These are phyloP conservation scores for Nemoura dubitans DNA, from an alignment of 2,888 invertebrate genomes.

Conservation along the genomic window DNA sequence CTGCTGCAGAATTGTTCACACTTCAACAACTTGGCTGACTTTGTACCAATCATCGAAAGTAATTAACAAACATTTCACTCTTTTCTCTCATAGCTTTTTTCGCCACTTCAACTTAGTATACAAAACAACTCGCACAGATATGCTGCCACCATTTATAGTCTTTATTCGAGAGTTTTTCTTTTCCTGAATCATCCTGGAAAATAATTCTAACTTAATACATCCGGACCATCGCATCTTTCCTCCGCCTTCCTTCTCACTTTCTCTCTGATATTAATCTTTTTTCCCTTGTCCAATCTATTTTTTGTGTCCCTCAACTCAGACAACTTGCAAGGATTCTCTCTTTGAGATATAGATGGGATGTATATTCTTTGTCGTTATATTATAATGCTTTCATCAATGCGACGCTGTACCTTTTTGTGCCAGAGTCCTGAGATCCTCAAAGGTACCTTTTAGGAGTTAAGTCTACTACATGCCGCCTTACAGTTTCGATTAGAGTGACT, in stretches of 20 bases:
- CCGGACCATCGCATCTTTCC: not conserved
- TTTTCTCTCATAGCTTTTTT: not conserved
- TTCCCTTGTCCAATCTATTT: not conserved
- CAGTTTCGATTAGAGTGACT: not conserved
- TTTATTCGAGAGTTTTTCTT: not conserved
- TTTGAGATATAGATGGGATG: not conserved
- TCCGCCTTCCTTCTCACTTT: not conserved
- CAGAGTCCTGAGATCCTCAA: not conserved
- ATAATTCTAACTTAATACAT: not conserved
- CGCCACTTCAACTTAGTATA: not conserved
- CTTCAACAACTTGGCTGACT: not conserved
- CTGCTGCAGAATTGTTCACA: not conserved
- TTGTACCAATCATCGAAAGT: not conserved
- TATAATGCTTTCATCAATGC: not conserved
- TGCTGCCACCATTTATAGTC: not conserved
- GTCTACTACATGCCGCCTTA: not conserved
- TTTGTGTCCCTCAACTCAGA: not conserved
- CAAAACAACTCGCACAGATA: not conserved
- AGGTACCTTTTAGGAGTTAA: not conserved
- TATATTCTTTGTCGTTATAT: not conserved
- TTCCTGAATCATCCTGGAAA: not conserved
- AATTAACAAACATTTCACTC: not conserved
- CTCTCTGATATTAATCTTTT: not conserved
- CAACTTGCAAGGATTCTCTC: not conserved
- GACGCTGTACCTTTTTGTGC: not conserved